Percentiles rank a stretch among this genome's conserved stretches.
Conservation (phyloP, 2,797 vertebrate genomes). For the Masticophis lateralis region DNA sequence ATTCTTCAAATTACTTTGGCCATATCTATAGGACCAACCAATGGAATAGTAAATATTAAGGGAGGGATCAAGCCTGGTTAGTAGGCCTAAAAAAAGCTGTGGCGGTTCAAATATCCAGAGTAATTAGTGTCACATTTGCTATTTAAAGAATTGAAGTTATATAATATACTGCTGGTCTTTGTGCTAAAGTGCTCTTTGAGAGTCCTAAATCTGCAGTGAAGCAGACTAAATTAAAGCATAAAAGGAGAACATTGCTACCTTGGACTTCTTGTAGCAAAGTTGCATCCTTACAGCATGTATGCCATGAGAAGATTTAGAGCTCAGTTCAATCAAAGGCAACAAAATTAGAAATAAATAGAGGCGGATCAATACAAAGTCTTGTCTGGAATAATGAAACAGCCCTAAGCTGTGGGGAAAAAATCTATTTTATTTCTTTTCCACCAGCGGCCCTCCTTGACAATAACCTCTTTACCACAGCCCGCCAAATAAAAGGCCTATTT, state of each 20-base stretch:
- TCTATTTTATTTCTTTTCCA: constrained; percentile 70
- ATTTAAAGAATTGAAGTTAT: constrained; percentile 17
- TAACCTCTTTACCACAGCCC: constrained; percentile 40
- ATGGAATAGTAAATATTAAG: not conserved
- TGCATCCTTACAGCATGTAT: constrained; percentile 73
- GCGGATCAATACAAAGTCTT: constrained; percentile 75
- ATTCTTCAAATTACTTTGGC: not conserved
- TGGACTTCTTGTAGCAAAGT: constrained; percentile 60
- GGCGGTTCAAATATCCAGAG: constrained; percentile 5
- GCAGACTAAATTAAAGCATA: constrained; percentile 71
- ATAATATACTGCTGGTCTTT: constrained; percentile 41
- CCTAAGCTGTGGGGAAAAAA: constrained; percentile 62
- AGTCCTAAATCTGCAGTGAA: constrained; percentile 70
- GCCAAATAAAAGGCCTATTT: constrained; percentile 49
- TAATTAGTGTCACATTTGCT: constrained; percentile 30
- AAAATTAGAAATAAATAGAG: constrained; percentile 80
- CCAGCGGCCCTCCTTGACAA: constrained; percentile 54
- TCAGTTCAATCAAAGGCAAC: constrained; percentile 75
- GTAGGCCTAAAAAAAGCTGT: not conserved
- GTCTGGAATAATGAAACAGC: constrained; percentile 77
- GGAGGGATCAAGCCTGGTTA: not conserved
- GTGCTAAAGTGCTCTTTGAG: constrained; percentile 52
- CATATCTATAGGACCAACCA: not conserved
- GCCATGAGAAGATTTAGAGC: constrained; percentile 72
- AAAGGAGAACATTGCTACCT: constrained; percentile 72